These are phyloP conservation scores for Silurus meridionalis DNA, from an alignment of 2,113 vertebrate species.

Conservation along the genomic window DNA sequence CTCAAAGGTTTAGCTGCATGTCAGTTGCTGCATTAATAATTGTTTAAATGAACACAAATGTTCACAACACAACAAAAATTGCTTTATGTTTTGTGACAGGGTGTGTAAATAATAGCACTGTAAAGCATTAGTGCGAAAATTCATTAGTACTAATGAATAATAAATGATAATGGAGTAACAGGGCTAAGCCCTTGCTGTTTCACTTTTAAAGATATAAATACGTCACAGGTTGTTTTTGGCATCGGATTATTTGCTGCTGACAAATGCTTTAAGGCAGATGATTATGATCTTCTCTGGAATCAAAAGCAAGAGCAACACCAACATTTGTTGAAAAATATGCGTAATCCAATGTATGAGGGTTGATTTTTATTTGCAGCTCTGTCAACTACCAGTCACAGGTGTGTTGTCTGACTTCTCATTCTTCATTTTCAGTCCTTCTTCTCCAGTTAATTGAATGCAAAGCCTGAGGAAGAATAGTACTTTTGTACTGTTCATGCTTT, in stretches of 20 bases:
- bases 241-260: not conserved
- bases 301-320: not conserved
- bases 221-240: not conserved
- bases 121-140: slow-evolving; percentile 11
- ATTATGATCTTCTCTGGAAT: not conserved
- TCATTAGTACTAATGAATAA: slow-evolving; percentile 29
- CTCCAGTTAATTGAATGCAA: slow-evolving; percentile 15
- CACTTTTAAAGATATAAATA: not conserved
- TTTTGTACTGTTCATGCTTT: not conserved
- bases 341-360: not conserved
- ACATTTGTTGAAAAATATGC: not conserved
- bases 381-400: not conserved
- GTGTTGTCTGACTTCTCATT: not conserved
- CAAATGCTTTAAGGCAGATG: not conserved
- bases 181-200: too few relatives aligned
- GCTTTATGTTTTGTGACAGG: not conserved
- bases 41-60: not conserved
- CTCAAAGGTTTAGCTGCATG: not conserved
- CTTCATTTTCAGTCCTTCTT: slow-evolving; percentile 41
- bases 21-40: not conserved
- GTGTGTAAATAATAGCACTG: slow-evolving; percentile 3
- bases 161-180: slow-evolving; percentile 15
- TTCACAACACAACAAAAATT: not conserved
- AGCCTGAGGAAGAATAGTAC: not conserved
- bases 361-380: not conserved